Percentiles rank a stretch among this genome's conserved stretches.
Conservation (phyloP, 2,888 invertebrate species). For the Clusia tigrina region DNA sequence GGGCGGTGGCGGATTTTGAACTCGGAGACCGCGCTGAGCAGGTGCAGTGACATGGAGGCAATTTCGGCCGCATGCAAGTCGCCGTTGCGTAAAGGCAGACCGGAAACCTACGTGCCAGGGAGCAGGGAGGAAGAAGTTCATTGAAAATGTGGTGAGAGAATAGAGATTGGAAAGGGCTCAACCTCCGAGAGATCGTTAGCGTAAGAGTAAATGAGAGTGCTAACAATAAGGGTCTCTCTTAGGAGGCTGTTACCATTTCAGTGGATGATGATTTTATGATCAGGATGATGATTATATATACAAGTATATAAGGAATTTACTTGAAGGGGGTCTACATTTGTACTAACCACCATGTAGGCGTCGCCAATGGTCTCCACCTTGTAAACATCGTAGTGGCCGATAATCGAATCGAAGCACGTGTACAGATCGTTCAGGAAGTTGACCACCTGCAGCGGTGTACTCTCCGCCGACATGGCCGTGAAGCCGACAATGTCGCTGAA, state of each 20-base stretch:
- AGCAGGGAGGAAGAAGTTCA: no score
- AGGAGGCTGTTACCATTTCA: no score
- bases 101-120: conserved; percentile 78
- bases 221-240: no score
- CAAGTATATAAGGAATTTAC: conserved; percentile 58
- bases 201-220: no score
- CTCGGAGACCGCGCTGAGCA: conserved; percentile 82
- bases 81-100: conserved; percentile 88
- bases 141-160: no score
- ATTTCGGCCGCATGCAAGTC: conserved; percentile 92
- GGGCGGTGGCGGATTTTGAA: conserved; percentile 91
- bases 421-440: conserved; percentile 93
- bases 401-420: conserved; percentile 92
- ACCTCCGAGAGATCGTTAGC: no score
- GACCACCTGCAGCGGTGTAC: conserved; percentile 90
- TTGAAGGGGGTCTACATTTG: conserved; percentile 38
- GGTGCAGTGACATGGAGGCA: conserved; percentile 89
- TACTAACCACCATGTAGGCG: conserved; percentile 86
- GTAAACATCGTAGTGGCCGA: conserved; percentile 91
- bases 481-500: conserved; percentile 96
- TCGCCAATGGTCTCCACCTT: conserved; percentile 94
- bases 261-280: no score
- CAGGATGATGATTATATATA: no score
- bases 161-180: no score
- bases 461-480: conserved; percentile 91